phyloP scores from a whole-genome alignment of 2,113 vertebrate genomes.

The Brevimyrus niger region DNA sequence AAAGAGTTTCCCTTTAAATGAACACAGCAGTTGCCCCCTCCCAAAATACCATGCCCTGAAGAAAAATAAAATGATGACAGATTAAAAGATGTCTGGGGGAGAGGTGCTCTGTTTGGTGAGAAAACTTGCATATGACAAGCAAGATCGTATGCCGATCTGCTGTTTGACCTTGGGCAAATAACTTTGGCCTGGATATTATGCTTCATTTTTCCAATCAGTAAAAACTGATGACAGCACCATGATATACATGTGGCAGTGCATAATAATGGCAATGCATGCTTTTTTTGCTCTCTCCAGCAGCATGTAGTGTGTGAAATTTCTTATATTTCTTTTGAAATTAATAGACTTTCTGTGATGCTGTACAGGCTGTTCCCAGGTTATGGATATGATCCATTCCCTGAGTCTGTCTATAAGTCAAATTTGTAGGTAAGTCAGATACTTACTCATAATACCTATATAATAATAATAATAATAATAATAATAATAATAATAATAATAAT shows the following conservation, averaged over 20 bases:
- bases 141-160: background rate
- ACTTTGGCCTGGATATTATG: slow-evolving; percentile 39
- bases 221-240: slow-evolving; percentile 30
- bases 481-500: too few relatives aligned
- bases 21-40: background rate
- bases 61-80: slow-evolving; percentile 19
- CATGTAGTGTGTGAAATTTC: slow-evolving; percentile 35
- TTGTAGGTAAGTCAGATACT: background rate
- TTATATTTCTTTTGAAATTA: background rate
- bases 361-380: background rate
- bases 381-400: background rate
- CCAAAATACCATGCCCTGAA: slow-evolving; percentile 15
- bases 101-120: slow-evolving; percentile 14
- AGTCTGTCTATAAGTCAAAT: background rate
- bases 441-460: too few relatives aligned
- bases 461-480: too few relatives aligned
- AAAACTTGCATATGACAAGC: slow-evolving; percentile 14
- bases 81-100: slow-evolving; percentile 12
- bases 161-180: slow-evolving; percentile 28
- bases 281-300: slow-evolving; percentile 37
- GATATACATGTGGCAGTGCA: slow-evolving; percentile 31
- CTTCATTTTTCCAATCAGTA: slow-evolving; percentile 16
- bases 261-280: slow-evolving; percentile 26
- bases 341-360: background rate
- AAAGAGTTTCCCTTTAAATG: background rate